phyloP scores from a whole-genome alignment of 1,140 invertebrate genomes.

The Elysia chlorotica region DNA sequence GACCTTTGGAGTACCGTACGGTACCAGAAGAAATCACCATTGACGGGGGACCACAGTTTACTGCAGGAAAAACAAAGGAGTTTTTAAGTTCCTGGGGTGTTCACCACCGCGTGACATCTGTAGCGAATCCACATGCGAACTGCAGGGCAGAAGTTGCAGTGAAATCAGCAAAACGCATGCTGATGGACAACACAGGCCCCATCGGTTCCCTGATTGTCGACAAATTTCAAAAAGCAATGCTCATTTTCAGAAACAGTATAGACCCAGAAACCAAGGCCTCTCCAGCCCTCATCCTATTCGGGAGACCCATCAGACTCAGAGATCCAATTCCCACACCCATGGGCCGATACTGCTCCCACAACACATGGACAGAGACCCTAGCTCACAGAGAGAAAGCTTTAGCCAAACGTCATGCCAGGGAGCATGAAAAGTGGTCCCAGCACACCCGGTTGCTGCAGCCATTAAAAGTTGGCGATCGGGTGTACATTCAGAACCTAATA shows the following conservation, averaged over 20 bases:
- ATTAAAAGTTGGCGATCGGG: conserved; percentile 27
- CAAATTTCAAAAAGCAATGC: conserved; percentile 21
- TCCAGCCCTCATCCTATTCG: conserved; percentile 28
- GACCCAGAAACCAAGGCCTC: conserved; percentile 27
- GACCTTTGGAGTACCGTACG: conserved; percentile 26
- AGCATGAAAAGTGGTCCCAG: conserved; percentile 21
- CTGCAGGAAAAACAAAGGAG: conserved; percentile 1
- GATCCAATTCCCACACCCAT: conserved; percentile 23
- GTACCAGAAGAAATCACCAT: conserved; percentile 23
- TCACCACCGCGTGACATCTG: not conserved
- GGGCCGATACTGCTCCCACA: conserved; percentile 22
- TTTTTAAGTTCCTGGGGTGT: conserved; percentile 15
- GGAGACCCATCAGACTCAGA: conserved; percentile 22
- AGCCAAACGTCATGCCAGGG: conserved; percentile 13
- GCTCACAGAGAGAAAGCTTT: conserved; percentile 14
- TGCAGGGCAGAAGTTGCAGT: not conserved
- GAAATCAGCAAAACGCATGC: conserved; percentile 1
- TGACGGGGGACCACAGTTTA: conserved; percentile 29
- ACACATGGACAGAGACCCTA: conserved; percentile 16
- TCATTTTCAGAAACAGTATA: conserved; percentile 29
- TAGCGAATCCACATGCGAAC: not conserved
- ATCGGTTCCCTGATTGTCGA: conserved; percentile 19
- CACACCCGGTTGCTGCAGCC: conserved; percentile 16
- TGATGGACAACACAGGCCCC: conserved; percentile 5
- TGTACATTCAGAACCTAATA: conserved; percentile 21